These are phyloP conservation scores for Pollachius pollachius DNA, from an alignment of 2,113 vertebrate genomes.

Conservation along the genomic window DNA sequence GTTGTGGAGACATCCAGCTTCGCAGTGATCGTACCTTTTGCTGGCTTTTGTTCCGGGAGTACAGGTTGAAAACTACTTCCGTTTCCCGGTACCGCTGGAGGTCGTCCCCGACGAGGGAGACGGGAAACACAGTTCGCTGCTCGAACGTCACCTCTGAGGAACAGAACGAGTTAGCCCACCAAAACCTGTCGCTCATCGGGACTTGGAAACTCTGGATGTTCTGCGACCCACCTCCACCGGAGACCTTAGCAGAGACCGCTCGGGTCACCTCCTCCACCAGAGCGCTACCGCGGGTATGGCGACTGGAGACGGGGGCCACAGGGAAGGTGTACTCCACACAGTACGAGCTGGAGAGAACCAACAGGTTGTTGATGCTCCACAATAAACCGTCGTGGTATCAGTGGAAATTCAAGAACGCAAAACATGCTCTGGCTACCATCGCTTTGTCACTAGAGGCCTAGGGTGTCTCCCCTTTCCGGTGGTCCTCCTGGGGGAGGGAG, in stretches of 20 bases:
- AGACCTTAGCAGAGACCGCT: constrained; percentile 82
- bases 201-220: neutral
- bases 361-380: neutral
- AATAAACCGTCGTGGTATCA: neutral
- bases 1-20: neutral
- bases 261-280: constrained; percentile 73
- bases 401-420: neutral
- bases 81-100: constrained; percentile 83
- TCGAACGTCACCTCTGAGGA: constrained; percentile 85
- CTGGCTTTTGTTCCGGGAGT: constrained; percentile 77
- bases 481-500: constrained; percentile 60
- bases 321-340: constrained; percentile 90
- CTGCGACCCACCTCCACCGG: constrained; percentile 72
- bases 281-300: constrained; percentile 52
- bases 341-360: constrained; percentile 77
- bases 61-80: constrained; percentile 84
- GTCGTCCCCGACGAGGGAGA: constrained; percentile 71
- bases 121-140: constrained; percentile 81
- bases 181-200: constrained; percentile 1
- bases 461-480: constrained; percentile 72
- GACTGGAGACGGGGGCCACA: constrained; percentile 66
- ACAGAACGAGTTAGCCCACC: constrained; percentile 19
- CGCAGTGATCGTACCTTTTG: constrained; percentile 79
- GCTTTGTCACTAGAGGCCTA: constrained; percentile 63
- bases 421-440: constrained; percentile 70